Evolutionary conservation across 2,797 vertebrate genomes (phyloP), one percentile per base, ranked within the genome.

Genomic region (Myripristis murdjan): DNA sequence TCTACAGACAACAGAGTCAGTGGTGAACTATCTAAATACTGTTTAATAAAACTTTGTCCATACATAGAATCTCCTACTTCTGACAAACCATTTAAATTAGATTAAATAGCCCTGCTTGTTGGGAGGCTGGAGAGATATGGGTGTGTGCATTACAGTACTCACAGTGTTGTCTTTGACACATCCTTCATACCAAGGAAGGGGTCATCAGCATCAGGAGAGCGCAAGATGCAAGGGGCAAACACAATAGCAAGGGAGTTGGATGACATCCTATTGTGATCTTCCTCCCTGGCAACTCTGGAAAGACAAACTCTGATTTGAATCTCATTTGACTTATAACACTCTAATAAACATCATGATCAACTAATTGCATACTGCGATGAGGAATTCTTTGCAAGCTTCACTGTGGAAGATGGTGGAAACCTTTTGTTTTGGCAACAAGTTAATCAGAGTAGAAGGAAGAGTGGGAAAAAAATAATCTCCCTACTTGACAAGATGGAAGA

Each of bases 401-500:
- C 23, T 62, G 46, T 12, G 55, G 35, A 23, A 33, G 41, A 14
- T 16, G 37, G 16, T 22, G 31, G 12, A 26, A 62, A 26, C n/a
- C n/a, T n/a, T n/a, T n/a, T n/a, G n/a, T n/a, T n/a, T n/a, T n/a
- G n/a, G n/a, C n/a, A n/a, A n/a, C n/a, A n/a, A 26, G 33, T 26
- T 57, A 73, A 10, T 44, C 14, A 14, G 43, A n/a, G 43, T 1
- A 44, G 1, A 18, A 4, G 43, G 43, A 44, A 6, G 28, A 47
- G 62, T 1, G 22, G 23, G 43, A 35, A 26, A 12, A 39, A 48
- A 20, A 6, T 26, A 56, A 9, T 52, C 3, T 7, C 37, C 64
- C 37, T 95, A 97, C 98, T 95, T 97, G 92, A 99, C 97, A 0
- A 99, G 95, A 79, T 99, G 98, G 91, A 99, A 99, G 89, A 99